Evolutionary conservation across 2,888 invertebrate genomes (phyloP).

Genomic region (Andrena camellia): DNA sequence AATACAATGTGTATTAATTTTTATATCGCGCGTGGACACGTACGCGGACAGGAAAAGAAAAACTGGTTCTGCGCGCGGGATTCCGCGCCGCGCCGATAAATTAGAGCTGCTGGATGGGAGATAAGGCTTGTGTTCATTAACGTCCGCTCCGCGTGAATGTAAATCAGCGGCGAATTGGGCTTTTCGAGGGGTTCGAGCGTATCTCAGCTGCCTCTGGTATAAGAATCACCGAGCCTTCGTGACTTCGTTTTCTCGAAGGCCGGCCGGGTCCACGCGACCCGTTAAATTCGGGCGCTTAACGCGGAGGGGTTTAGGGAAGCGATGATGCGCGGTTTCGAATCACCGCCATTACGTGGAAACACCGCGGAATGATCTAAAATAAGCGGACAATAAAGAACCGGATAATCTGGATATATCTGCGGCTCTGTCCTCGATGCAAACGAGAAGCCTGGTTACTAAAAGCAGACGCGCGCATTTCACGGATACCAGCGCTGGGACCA

Average conservation of each 20-base stretch:
- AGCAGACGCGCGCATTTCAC: conserved; percentile 47
- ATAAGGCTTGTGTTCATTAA: conserved; percentile 19
- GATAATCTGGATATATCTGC: conserved; percentile 64
- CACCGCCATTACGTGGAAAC: conserved; percentile 24
- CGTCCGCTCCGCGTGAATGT: not conserved
- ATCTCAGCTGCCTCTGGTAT: too few relatives aligned
- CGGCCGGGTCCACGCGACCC: not conserved
- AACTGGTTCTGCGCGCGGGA: conserved; percentile 41
- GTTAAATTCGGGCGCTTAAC: conserved; percentile 12
- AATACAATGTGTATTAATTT: conserved; percentile 58
- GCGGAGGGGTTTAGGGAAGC: conserved; percentile 25
- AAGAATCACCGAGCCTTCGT: not conserved
- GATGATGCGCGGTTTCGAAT: not conserved
- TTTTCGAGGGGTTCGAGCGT: not conserved
- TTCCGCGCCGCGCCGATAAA: conserved; percentile 19
- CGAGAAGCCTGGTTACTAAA: conserved; percentile 50
- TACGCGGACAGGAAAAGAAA: conserved; percentile 14
- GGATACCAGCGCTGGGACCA: conserved; percentile 38
- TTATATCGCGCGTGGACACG: conserved; percentile 24
- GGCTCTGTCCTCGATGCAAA: conserved; percentile 49
- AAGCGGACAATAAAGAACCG: conserved; percentile 61
- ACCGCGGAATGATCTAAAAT: conserved; percentile 48
- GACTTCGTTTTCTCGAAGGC: not conserved
- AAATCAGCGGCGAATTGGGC: conserved; percentile 1
- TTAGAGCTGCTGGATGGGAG: conserved; percentile 12